phyloP scores from a whole-genome alignment of 1,140 invertebrate genomes.

The Drosophila repleta region DNA sequence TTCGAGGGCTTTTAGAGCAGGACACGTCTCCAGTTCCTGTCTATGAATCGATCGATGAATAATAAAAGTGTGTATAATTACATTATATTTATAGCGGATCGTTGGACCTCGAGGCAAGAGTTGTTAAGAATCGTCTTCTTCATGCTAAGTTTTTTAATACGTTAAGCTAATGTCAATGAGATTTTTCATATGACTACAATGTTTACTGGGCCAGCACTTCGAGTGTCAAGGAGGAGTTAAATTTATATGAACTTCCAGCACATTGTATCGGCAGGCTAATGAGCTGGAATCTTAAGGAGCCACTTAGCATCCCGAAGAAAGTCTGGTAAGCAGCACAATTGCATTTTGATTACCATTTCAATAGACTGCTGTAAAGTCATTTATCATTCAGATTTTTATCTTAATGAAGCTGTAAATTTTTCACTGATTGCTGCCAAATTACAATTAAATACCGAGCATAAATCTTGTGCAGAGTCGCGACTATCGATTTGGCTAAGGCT shows the following conservation, averaged over 20 bases:
- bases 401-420: constrained; percentile 46
- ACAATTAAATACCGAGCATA: constrained; percentile 41
- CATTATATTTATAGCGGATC: no score
- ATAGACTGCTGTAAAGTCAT: not conserved
- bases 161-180: no score
- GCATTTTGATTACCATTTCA: constrained; percentile 8
- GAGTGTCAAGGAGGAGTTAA: not conserved
- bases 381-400: constrained; percentile 19
- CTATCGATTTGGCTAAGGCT: not conserved
- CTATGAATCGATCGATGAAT: no score
- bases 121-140: no score
- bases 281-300: constrained; percentile 7
- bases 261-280: constrained; percentile 6
- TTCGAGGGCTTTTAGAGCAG: no score
- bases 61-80: no score
- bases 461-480: constrained; percentile 12
- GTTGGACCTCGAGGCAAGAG: no score
- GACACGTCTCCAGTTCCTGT: no score
- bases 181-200: no score
- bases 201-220: no score
- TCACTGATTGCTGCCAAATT: constrained; percentile 51
- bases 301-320: not conserved
- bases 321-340: not conserved
- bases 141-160: no score
- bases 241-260: not conserved